A percentile compares a stretch with the other conserved stretches of the same genome.
phyloP scores from a whole-genome alignment of 2,113 vertebrate species.

The Agapornis roseicollis region DNA sequence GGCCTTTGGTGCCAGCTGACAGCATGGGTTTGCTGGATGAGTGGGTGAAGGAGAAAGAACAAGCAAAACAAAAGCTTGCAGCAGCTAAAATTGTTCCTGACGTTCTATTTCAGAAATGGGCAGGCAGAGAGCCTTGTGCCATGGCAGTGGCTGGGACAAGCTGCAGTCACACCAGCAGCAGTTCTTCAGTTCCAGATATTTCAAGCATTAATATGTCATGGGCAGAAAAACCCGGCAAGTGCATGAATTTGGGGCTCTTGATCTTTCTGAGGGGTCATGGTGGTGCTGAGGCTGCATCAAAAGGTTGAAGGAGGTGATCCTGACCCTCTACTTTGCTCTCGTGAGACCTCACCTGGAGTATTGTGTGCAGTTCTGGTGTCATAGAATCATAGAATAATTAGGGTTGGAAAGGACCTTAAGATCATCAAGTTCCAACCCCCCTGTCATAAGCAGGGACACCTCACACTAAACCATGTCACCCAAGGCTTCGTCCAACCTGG shows the following conservation, averaged over 20 bases:
- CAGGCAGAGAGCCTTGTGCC: neutral
- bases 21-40: neutral
- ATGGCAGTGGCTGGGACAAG: fast-evolving
- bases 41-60: neutral
- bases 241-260: neutral
- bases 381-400: too few relatives aligned
- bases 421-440: too few relatives aligned
- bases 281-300: neutral
- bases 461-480: too few relatives aligned
- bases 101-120: neutral
- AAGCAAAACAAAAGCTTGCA: neutral
- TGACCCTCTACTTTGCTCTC: too few relatives aligned
- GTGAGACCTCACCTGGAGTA: too few relatives aligned
- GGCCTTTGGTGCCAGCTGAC: neutral
- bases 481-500: too few relatives aligned
- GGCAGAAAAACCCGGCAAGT: neutral
- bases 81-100: neutral
- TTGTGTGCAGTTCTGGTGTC: too few relatives aligned
- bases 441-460: too few relatives aligned
- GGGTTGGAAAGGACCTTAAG: too few relatives aligned
- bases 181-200: neutral
- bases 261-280: fast-evolving
- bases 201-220: neutral
- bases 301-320: too few relatives aligned
- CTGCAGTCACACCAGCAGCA: neutral